Evolutionary conservation across 2,797 vertebrate species (phyloP).

Genomic region (Petrocephalus schoutedeni): DNA sequence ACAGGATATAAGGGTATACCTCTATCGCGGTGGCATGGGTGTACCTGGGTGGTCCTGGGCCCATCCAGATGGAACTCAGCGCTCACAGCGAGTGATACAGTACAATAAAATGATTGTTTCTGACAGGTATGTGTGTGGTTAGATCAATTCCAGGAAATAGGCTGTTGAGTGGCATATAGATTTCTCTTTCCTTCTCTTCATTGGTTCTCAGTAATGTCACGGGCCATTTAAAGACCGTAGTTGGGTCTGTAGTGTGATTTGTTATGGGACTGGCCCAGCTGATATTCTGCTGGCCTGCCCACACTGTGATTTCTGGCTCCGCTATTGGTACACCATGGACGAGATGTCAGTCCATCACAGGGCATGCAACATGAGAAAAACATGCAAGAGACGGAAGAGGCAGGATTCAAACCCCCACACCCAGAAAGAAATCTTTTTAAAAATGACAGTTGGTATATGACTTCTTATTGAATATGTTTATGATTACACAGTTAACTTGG

Average conservation of each 20-base stretch:
- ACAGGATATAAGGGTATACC: neutral
- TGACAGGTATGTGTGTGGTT: neutral
- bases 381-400: neutral
- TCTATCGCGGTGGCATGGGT: neutral
- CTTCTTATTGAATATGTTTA: neutral
- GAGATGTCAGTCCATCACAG: neutral
- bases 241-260: neutral
- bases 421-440: neutral
- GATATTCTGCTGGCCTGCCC: neutral
- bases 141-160: neutral
- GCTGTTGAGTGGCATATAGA: neutral
- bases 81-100: neutral
- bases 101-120: neutral
- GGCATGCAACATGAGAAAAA: neutral
- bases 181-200: neutral
- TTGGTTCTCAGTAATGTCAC: neutral
- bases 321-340: neutral
- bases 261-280: neutral
- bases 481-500: neutral
- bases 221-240: neutral
- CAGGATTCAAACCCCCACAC: neutral
- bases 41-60: no score
- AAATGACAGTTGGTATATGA: neutral
- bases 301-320: neutral
- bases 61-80: no score